Evolutionary conservation across 2,888 invertebrate genomes (phyloP), one percentile per base, ranked within the genome.

Genomic region (Entomobrya proxima): DNA sequence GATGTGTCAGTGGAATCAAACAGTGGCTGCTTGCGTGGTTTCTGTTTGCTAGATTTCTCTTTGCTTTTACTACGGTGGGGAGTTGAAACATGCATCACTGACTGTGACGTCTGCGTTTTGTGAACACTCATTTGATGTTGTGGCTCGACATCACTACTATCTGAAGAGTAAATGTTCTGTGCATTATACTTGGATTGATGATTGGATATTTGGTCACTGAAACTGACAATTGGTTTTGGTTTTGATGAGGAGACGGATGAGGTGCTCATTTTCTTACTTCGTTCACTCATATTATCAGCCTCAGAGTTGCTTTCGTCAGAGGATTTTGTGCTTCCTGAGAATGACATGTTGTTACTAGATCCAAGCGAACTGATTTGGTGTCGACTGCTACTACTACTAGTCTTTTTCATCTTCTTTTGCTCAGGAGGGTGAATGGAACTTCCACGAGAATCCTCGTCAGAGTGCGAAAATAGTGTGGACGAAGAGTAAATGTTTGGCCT

Each of bases 1-100:
- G 85, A 85, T 9, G 88, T 86, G 35, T 90, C 89, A 1, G 90
- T 88, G 4, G 89, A 88, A 52, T 90, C 90, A 86, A 89, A 89
- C 24, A 90, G 83, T 1, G 88, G 75, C 58, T 89, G 89, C 13
- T 87, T 87, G 61, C 89, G 85, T n/a, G 75, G 83, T 40, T 89
- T 89, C 44, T 77, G 86, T 64, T 88, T 88, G 15, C 80, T 82
- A 0, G 75, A 69, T 72, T 89, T 89, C 1, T 89, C 88, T 30
- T 89, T 88, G 55, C 75, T 83, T 80, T 88, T 88, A 6, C 55
- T 35, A 40, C 83, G 81, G 35, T 78, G 76, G 30, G 80, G 64
- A n/a, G 37, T 35, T 1, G 32, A 35, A 9, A 58, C 37, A 27
- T 47, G 50, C 5, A 47, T 4, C 7, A 52, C 9, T 11, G 67